Conservation (phyloP, 2,888 invertebrate genomes). For the Linnaemya vulpina region DNA sequence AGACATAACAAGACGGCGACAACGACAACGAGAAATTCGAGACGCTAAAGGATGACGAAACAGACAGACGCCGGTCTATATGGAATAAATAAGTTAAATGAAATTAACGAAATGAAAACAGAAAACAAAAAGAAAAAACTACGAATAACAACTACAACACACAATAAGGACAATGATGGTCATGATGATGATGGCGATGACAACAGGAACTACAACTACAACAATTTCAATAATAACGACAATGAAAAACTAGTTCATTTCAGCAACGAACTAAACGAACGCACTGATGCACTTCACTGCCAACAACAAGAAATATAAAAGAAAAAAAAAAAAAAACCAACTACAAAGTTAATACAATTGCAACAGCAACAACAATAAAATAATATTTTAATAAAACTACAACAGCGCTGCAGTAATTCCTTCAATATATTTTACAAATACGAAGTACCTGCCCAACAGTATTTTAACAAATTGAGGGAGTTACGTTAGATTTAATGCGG, state of each 20-base stretch:
- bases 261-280: conserved; percentile 63
- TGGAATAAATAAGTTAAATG: conserved; percentile 53
- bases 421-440: too few species aligned
- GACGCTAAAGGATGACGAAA: conserved; percentile 71
- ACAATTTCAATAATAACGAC: conserved; percentile 47
- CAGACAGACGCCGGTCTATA: conserved; percentile 68
- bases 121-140: conserved; percentile 36
- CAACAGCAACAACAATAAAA: conserved; percentile 14
- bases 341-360: conserved; percentile 13
- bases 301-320: conserved; percentile 17
- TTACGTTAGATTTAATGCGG: background rate
- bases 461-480: background rate
- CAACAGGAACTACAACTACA: conserved; percentile 22
- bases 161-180: conserved; percentile 44
- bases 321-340: background rate
- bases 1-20: conserved; percentile 67
- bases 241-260: conserved; percentile 70
- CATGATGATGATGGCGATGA: conserved; percentile 22
- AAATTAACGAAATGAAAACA: conserved; percentile 19
- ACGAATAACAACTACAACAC: conserved; percentile 16
- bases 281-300: conserved; percentile 45
- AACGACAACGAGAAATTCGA: conserved; percentile 66
- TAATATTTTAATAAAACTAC: conserved; percentile 20
- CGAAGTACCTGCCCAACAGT: conserved; percentile 17
- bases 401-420: background rate